Conservation (phyloP, 2,113 vertebrate genomes). For the Phocoena phocoena region DNA sequence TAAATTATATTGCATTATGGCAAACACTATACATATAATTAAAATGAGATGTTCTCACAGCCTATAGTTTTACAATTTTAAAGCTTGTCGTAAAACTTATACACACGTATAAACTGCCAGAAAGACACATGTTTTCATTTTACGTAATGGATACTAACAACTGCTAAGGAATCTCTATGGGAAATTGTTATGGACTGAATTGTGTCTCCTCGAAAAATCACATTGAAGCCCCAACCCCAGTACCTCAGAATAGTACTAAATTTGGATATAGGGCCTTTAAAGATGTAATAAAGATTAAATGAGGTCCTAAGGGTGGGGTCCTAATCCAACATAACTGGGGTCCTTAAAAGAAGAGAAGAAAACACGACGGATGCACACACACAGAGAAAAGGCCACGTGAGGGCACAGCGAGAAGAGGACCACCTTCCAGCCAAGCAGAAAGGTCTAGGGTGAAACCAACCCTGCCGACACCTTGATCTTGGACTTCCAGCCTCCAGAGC, state of each 20-base stretch:
- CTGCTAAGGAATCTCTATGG: not conserved
- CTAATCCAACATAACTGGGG: not conserved
- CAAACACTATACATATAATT: not conserved
- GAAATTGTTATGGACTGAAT: not conserved
- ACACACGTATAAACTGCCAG: not conserved
- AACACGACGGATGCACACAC: not conserved
- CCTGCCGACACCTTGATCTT: not conserved
- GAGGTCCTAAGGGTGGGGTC: not conserved
- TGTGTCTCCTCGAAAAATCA: not conserved
- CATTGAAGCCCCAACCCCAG: not conserved
- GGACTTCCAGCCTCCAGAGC: not conserved
- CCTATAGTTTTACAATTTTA: conserved; percentile 9
- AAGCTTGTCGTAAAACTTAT: not conserved
- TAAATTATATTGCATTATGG: not conserved
- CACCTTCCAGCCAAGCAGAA: not conserved
- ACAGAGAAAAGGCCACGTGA: not conserved
- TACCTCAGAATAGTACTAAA: not conserved
- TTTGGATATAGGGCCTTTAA: not conserved
- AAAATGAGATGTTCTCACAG: not conserved
- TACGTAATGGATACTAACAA: not conserved
- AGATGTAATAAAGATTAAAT: not conserved
- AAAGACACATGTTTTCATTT: conserved; percentile 4
- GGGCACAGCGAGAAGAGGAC: not conserved
- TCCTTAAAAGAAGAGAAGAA: not conserved
- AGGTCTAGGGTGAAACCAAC: not conserved